A percentile compares a stretch with the other conserved stretches of the same genome.
These are phyloP conservation scores for Callipepla californica DNA, from an alignment of 2,113 vertebrate genomes.

Conservation along the genomic window DNA sequence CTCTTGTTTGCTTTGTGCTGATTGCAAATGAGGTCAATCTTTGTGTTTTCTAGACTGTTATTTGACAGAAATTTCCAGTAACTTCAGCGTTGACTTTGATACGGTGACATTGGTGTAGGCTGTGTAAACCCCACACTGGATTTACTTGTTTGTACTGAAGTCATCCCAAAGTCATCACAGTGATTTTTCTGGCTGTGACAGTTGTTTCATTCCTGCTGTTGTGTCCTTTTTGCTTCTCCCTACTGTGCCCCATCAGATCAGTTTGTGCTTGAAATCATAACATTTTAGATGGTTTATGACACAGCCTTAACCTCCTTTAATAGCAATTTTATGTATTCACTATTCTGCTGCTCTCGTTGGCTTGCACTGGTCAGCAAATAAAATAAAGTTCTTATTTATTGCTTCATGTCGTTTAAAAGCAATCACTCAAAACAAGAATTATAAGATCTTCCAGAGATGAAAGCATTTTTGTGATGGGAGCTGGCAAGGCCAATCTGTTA, in stretches of 20 bases:
- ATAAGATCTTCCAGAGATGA: conserved; percentile 59
- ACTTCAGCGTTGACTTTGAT: background rate
- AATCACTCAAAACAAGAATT: conserved; percentile 71
- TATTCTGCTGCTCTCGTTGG: conserved; percentile 13
- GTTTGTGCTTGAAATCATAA: conserved; percentile 49
- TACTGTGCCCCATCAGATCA: background rate
- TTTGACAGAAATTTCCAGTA: background rate
- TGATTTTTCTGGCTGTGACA: background rate
- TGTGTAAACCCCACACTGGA: background rate
- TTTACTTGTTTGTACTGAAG: background rate
- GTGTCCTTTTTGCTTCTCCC: conserved; percentile 9
- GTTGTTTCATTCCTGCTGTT: conserved; percentile 22
- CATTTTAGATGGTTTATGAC: conserved; percentile 64
- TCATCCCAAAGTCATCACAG: conserved; percentile 1
- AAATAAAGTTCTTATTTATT: conserved; percentile 60
- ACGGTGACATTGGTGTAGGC: background rate
- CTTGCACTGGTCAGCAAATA: conserved; percentile 64
- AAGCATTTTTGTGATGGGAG: conserved; percentile 63
- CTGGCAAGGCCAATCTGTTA: conserved; percentile 60
- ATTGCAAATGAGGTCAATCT: background rate
- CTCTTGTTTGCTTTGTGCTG: background rate
- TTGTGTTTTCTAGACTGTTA: background rate
- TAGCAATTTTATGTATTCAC: conserved; percentile 40
- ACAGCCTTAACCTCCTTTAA: conserved; percentile 67
- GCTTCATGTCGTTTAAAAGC: conserved; percentile 61